Evolutionary conservation across 2,888 invertebrate genomes (phyloP), one percentile per base, ranked within the genome.

Genomic region (Perizoma flavofasciatum): DNA sequence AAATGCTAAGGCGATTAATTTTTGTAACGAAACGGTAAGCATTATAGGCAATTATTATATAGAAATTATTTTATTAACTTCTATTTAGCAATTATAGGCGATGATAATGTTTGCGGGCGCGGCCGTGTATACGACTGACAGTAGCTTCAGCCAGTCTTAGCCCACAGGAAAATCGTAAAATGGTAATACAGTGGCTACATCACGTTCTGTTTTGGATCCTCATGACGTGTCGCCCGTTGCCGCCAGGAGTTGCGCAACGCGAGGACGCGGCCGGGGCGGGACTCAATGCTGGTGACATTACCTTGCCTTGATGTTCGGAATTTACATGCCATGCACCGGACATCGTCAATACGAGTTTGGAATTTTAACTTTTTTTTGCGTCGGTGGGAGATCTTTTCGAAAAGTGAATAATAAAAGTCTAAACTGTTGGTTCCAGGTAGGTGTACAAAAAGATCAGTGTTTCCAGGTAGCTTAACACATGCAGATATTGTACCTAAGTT

Each of bases 111-210:
- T 65, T 60, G 63, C 71, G 71, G 59, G 63, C 66, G 59, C 71
- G 71, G 61, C 70, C 71, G 62, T 70, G 66, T 70, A 59, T 60
- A 58, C 62, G 55, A 71, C 69, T 73, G 71, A n/a, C 61, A 55
- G 49, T 61, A 67, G 67, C 58, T 44, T 59, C 68, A 70, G 65
- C 65, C 67, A 63, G 67, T 59, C 73, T 69, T 69, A 73, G 64
- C 74, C 73, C 75, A 78, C 81, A 88, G 86, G 88, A 87, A 88
- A 88, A 88, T 71, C 53, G 67, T 82, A 77, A 86, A 82, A 72
- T 73, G 80, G 82, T 75, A 81, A 85, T 86, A 84, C 78, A 81
- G 78, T 76, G 81, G 81, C 80, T 76, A 71, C 77, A 79, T 86
- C 88, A 88, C 89, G 87, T 66, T 68, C 71, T 71, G 73, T 66